phyloP scores from a whole-genome alignment of 2,888 invertebrate genomes.

The Orchesellides sinensis region DNA sequence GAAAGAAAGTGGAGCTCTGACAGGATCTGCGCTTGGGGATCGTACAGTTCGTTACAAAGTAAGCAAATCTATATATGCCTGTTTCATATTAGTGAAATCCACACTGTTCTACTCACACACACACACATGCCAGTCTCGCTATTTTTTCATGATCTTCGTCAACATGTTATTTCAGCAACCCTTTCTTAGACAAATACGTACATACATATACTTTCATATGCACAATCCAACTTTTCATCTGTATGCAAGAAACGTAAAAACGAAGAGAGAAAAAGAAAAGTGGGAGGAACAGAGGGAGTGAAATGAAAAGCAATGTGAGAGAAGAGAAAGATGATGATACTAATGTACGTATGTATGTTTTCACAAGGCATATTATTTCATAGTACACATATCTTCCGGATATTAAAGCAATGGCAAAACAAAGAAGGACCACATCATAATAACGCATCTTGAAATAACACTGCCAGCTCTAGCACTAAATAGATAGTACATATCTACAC shows the following conservation, averaged over 20 bases:
- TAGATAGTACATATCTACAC: background rate
- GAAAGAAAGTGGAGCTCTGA: conserved; percentile 78
- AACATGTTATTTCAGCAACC: background rate
- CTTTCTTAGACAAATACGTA: background rate
- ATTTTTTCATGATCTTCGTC: background rate
- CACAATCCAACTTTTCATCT: conserved; percentile 44
- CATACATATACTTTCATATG: background rate
- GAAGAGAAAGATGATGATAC: background rate
- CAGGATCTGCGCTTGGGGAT: conserved; percentile 78
- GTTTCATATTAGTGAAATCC: conserved; percentile 10
- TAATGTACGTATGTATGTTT: background rate
- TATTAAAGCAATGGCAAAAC: background rate
- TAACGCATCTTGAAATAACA: background rate
- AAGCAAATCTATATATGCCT: conserved; percentile 73
- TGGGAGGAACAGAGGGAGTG: background rate
- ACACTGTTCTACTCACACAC: background rate
- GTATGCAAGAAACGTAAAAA: conserved; percentile 44
- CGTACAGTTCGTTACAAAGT: conserved; percentile 91
- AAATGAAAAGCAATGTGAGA: background rate
- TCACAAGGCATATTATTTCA: background rate
- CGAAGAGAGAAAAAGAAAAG: background rate
- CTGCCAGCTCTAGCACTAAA: background rate
- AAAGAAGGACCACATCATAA: too few relatives aligned
- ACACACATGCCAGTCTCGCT: background rate
- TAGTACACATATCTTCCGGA: background rate